Percentiles rank a stretch among this genome's conserved stretches.
Conservation (phyloP, 2,888 invertebrate species). For the Chloromyia formosa region DNA sequence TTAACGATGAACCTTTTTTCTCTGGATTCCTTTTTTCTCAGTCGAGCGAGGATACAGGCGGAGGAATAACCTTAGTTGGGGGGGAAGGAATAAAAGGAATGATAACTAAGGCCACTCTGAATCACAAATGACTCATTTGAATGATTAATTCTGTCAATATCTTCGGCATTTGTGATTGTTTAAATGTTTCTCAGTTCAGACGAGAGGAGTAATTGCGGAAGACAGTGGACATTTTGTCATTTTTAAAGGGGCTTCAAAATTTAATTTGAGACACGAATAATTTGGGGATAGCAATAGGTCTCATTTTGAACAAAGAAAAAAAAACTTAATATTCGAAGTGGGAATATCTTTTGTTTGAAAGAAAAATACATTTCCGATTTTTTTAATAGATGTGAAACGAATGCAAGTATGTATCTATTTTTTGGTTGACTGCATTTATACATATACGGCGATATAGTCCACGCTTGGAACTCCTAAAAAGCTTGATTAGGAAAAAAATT, state of each 20-base stretch:
- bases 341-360: too few relatives aligned
- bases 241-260: not conserved
- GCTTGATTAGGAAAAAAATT: too few relatives aligned
- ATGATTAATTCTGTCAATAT: slow-evolving; percentile 44
- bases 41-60: slow-evolving; percentile 18
- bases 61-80: not conserved
- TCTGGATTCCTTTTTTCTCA: not conserved
- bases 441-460: too few relatives aligned
- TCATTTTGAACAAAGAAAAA: too few relatives aligned
- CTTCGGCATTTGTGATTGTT: slow-evolving; percentile 26
- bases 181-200: slow-evolving; percentile 7
- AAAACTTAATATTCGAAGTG: too few relatives aligned
- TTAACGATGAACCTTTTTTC: slow-evolving; percentile 31
- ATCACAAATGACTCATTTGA: slow-evolving; percentile 44
- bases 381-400: too few relatives aligned
- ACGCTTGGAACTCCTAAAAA: too few relatives aligned
- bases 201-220: slow-evolving; percentile 17
- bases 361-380: too few relatives aligned
- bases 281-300: too few relatives aligned
- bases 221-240: slow-evolving; percentile 14
- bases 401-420: too few relatives aligned
- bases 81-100: not conserved
- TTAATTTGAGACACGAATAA: not conserved
- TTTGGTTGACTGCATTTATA: too few relatives aligned
- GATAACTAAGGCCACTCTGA: slow-evolving; percentile 36